Conservation (phyloP, 1,140 invertebrate species). For the Scaptomyza hsui region DNA sequence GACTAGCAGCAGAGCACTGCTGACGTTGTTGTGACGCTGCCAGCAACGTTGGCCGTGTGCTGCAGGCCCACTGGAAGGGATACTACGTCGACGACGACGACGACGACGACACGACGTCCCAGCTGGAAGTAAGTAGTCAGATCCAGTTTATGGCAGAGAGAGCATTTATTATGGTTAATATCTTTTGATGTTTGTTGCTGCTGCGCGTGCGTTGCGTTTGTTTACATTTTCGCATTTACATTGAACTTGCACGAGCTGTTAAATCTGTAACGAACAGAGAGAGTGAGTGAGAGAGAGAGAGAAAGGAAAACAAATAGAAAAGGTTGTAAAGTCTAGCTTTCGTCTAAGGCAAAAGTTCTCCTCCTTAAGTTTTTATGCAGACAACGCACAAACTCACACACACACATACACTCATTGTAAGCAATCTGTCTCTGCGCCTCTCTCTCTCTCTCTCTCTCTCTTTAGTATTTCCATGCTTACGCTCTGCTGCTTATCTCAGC, state of each 20-base stretch:
- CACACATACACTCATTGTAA: neutral
- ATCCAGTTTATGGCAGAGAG: conserved; percentile 55
- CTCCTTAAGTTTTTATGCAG: conserved; percentile 10
- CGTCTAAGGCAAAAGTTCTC: conserved; percentile 5
- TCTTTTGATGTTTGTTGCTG: conserved; percentile 31
- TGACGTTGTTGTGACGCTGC: conserved; percentile 54
- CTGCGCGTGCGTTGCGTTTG: conserved; percentile 75
- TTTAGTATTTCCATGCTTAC: conserved; percentile 20
- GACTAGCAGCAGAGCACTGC: conserved; percentile 64
- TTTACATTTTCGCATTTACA: conserved; percentile 73
- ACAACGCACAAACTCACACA: too few relatives aligned
- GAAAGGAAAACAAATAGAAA: conserved; percentile 12
- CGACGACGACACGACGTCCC: conserved; percentile 8
- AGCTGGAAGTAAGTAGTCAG: conserved; percentile 43
- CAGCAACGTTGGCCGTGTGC: conserved; percentile 28
- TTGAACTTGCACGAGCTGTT: conserved; percentile 42
- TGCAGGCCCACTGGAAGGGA: conserved; percentile 49
- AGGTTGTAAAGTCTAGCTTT: conserved; percentile 12
- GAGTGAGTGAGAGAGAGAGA: conserved; percentile 5
- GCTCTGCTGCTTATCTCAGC: conserved; percentile 61
- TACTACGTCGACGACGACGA: conserved; percentile 9
- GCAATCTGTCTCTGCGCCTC: too few relatives aligned
- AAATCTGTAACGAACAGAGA: conserved; percentile 51
- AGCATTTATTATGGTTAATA: conserved; percentile 7
- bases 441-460: neutral